Evolutionary conservation across 2,113 vertebrate genomes (phyloP).

Genomic region (Syngnathus scovelli): DNA sequence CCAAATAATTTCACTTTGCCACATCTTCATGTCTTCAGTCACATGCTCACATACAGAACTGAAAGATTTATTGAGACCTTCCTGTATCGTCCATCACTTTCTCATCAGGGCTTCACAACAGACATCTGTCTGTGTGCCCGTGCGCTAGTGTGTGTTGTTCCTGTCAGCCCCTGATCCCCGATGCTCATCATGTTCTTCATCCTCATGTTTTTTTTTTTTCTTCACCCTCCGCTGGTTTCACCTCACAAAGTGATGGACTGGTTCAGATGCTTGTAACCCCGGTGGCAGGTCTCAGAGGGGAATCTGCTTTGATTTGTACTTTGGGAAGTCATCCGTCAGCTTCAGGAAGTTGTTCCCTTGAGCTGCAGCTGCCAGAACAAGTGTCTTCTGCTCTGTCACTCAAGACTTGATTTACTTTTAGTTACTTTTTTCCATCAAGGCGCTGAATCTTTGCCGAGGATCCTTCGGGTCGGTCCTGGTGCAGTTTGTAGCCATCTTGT

Average conservation of each 20-base stretch:
- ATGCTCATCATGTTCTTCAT: background rate
- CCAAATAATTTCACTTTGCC: background rate
- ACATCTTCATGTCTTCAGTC: no score
- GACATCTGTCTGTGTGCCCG: background rate
- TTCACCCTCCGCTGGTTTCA: background rate
- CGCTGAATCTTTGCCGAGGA: background rate
- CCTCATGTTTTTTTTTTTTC: background rate
- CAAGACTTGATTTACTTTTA: background rate
- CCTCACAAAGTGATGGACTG: constrained; percentile 1
- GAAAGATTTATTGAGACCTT: background rate
- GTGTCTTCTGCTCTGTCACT: background rate
- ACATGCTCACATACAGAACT: background rate
- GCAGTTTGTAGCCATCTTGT: background rate
- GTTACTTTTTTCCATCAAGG: background rate
- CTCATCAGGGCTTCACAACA: background rate
- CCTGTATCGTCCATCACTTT: background rate
- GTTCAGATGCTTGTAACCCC: background rate
- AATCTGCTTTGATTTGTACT: background rate
- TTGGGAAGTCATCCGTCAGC: constrained; percentile 3
- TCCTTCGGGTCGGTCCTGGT: background rate
- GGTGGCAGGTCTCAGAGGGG: background rate
- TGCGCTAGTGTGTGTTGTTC: background rate
- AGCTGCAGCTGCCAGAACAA: background rate
- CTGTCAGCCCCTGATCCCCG: background rate
- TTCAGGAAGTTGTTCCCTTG: background rate